Base-by-base conservation (phyloP, 1,140 invertebrate species). In the Drosophila subpulchrella region DNA sequence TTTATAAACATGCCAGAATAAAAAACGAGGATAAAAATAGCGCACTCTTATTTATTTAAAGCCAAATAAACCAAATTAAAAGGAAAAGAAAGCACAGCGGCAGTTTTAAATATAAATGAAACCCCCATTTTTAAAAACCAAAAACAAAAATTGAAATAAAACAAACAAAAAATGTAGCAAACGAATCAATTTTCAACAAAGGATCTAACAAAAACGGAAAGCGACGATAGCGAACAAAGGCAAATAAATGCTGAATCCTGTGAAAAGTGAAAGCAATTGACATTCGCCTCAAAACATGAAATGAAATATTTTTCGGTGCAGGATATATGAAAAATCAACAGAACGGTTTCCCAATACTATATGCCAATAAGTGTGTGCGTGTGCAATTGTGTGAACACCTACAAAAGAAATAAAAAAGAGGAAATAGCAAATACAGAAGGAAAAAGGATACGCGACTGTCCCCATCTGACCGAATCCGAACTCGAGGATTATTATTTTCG, bases 401-500 rank as follows among this genome's bases (percentile, higher is more conserved):
- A 48, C 46, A 67, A 61, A 38, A 13, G 38, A 58, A 68, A 36
- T 20, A 58, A 70, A 62, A 42, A 51, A 42, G 17, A 30, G 13
- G 15, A 20, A 53, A 61, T 30, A 47, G 17, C 42, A 60, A 50
- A 32, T 59, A 32, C 13, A 46, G 42, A 15, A 46, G 4, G 55
- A 20, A 41, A 65, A 76, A 61, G 74, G 50, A 82, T 78, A 82
- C 55, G 62, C 58, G 34, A 32, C 65, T 60, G 62, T 78, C 72
- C 20, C 58, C 75, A 68, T 30, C 56, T 65, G 63, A 81, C 61
- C 57, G 20, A 17, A 27, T 8, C 36, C 55, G 44, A 56, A 60
- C 38, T 57, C 39, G 30, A 53, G 82, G 82, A 85, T 81, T 85
- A 85, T 81, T 85, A 85, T 81, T 51, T 75, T 67, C 61, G 63